A percentile compares a stretch with the other conserved stretches of the same genome.
phyloP scores from a whole-genome alignment of 1,140 invertebrate species.

The Lasaia peninsularis region DNA sequence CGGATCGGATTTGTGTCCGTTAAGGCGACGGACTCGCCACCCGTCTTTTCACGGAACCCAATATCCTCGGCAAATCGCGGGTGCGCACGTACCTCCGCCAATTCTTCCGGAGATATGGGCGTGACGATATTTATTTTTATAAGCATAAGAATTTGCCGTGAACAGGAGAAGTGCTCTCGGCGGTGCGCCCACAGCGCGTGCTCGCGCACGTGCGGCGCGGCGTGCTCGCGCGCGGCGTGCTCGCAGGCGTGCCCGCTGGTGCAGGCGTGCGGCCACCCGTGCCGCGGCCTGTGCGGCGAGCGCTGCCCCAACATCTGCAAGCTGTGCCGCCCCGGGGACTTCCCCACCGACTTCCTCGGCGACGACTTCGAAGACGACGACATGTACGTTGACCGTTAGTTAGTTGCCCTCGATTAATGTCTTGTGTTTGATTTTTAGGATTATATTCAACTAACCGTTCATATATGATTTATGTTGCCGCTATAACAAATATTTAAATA shows the following conservation, averaged over 20 bases:
- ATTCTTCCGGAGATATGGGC: too few relatives aligned
- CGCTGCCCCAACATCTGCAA: slow-evolving; percentile 77
- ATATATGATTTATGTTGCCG: too few relatives aligned
- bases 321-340: slow-evolving; percentile 62
- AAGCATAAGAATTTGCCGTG: neutral
- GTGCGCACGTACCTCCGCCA: too few relatives aligned
- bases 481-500: too few relatives aligned
- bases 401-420: too few relatives aligned
- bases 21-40: too few relatives aligned
- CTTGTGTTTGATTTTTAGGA: too few relatives aligned
- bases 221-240: slow-evolving; percentile 77
- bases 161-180: slow-evolving; percentile 63
- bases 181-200: slow-evolving; percentile 79
- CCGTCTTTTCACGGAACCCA: too few relatives aligned
- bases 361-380: slow-evolving; percentile 78
- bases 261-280: slow-evolving; percentile 73
- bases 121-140: too few relatives aligned
- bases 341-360: slow-evolving; percentile 78
- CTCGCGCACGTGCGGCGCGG: slow-evolving; percentile 74
- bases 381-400: slow-evolving; percentile 56
- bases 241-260: slow-evolving; percentile 59
- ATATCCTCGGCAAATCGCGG: too few relatives aligned
- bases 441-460: too few relatives aligned
- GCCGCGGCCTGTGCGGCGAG: slow-evolving; percentile 85
- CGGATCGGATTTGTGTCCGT: too few relatives aligned